Percentiles rank a stretch among this genome's conserved stretches.
phyloP scores from a whole-genome alignment of 2,113 vertebrate genomes.

The Oreochromis aureus region DNA sequence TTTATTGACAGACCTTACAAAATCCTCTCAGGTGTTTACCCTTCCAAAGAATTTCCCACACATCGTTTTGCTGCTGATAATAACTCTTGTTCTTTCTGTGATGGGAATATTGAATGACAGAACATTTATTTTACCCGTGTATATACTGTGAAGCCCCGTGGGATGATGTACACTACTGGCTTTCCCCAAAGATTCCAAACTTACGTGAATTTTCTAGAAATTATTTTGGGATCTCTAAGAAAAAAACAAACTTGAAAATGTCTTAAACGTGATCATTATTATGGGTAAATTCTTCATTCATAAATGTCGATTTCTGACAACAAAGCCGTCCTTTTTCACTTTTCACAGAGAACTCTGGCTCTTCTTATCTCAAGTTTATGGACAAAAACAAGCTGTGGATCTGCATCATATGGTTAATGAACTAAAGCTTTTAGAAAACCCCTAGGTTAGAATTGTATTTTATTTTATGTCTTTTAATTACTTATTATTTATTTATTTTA shows the following conservation, averaged over 20 bases:
- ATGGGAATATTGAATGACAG: background rate
- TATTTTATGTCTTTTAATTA: background rate
- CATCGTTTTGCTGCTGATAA: background rate
- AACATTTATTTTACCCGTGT: background rate
- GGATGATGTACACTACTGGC: background rate
- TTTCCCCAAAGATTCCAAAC: background rate
- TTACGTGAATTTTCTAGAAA: rapidly evolving
- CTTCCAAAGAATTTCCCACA: background rate
- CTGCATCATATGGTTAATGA: background rate
- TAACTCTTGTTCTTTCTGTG: background rate
- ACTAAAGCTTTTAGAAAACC: background rate
- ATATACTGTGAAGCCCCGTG: background rate
- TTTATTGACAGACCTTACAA: background rate
- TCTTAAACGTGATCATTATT: background rate
- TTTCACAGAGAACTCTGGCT: background rate
- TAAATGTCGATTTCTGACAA: background rate
- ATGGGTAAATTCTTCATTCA: background rate
- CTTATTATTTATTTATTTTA: rapidly evolving
- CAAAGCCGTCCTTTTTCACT: rapidly evolving
- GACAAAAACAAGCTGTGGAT: background rate
- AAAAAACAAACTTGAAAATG: background rate
- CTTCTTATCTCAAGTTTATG: background rate
- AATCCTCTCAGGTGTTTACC: background rate
- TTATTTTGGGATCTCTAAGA: background rate
- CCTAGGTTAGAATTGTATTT: rapidly evolving